Conservation (phyloP, 2,797 vertebrate genomes). For the Siniperca undulata region DNA sequence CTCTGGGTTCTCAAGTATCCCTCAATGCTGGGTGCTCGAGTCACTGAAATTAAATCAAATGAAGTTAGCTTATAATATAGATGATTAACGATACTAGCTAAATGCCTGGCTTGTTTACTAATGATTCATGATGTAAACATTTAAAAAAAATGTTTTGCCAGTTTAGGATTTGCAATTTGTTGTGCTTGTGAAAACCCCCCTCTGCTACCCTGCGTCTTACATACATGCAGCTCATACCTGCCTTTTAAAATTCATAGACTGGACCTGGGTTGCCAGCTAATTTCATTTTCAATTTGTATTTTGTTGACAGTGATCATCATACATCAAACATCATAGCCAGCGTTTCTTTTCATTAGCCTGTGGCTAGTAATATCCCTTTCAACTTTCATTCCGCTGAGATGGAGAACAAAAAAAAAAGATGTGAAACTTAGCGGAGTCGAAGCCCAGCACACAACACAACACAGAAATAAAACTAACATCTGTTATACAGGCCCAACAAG, state of each 20-base stretch:
- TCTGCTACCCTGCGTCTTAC: background rate
- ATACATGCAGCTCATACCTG: conserved; percentile 15
- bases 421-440: conserved; percentile 53
- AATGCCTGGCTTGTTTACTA: conserved; percentile 28
- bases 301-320: conserved; percentile 58
- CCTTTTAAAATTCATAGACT: conserved; percentile 51
- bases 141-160: background rate
- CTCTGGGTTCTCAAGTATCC: conserved; percentile 17
- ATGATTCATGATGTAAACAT: conserved; percentile 21
- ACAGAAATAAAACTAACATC: conserved; percentile 69
- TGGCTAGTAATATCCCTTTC: conserved; percentile 60
- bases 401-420: conserved; percentile 53
- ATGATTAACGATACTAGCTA: conserved; percentile 5
- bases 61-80: conserved; percentile 7
- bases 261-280: conserved; percentile 40
- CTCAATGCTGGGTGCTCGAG: background rate
- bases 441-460: conserved; percentile 36
- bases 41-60: conserved; percentile 20
- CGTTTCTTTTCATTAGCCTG: conserved; percentile 60
- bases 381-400: conserved; percentile 41
- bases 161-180: background rate
- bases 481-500: conserved; percentile 58
- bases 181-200: background rate
- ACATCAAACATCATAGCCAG: conserved; percentile 39
- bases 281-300: conserved; percentile 67